Evolutionary conservation across 1,140 invertebrate species (phyloP), one percentile per base, ranked within the genome.

Genomic region (Pseudomyrmex concolor): DNA sequence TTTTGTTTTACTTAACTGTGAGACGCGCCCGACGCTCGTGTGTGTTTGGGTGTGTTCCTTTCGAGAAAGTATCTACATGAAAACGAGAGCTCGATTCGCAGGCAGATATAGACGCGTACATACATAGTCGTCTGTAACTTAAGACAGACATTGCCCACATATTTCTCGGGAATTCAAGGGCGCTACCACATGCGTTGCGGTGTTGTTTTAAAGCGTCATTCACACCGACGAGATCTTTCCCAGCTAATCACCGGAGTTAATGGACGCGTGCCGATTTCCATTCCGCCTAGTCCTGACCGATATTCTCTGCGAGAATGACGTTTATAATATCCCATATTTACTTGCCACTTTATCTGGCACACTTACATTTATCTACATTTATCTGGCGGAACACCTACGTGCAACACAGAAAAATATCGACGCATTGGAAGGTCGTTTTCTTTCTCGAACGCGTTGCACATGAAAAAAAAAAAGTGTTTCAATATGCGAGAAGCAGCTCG

Each of bases 141-240:
- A 76, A 83, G 62, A 34, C 63, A 57, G 34, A 71, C 76, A 17
- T 63, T 85, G 70, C 62, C 84, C 45, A 89, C 73, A 62, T 86
- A 83, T 62, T 78, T 80, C 66, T 57, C 50, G 77, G 2, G 62
- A 34, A 86, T 83, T 88, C 86, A 87, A 86, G 78, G 84, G 86
- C 84, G 70, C 19, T 62, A 59, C 59, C 34, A 74, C 12, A 66
- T 13, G 68, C 25, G 15, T 66, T 50, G 57, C 22, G 45, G 51
- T 2, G 5, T n/a, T n/a, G 13, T 86, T 83, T 86, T 74, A 86
- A 86, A 17, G 64, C 70, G 48, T 70, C 80, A 82, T 78, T 86
- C 80, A 45, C 74, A 72, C 43, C 22, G 70, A 55, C 48, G 25
- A 60, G 64, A 77, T 22, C 45, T 34, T 15, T 81, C 50, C 76